Conservation (phyloP, 2,888 invertebrate genomes). For the Nebria brevicollis region DNA sequence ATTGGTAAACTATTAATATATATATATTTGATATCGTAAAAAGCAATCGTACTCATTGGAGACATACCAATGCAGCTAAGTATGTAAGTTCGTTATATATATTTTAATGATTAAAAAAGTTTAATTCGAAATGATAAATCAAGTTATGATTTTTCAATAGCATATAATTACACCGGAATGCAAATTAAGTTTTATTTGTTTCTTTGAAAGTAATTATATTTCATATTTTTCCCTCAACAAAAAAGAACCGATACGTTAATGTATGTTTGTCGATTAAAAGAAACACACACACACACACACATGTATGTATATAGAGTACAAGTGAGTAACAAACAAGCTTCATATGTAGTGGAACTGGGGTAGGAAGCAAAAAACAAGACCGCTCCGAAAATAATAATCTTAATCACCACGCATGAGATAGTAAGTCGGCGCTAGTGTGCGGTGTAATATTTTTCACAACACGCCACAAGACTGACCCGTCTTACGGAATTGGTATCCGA, state of each 20-base stretch:
- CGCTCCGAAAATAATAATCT: constrained; percentile 6
- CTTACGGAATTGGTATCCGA: constrained; percentile 21
- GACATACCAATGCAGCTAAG: background rate
- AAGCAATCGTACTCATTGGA: background rate
- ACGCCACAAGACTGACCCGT: constrained; percentile 8
- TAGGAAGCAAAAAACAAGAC: background rate
- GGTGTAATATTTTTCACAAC: constrained; percentile 26
- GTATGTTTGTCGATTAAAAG: constrained; percentile 16
- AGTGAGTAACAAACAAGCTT: too few relatives aligned
- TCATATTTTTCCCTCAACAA: constrained; percentile 2
- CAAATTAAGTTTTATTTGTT: constrained; percentile 28
- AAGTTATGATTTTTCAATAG: constrained; percentile 21
- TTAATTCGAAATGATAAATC: background rate
- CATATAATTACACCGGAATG: constrained; percentile 21
- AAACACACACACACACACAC: background rate
- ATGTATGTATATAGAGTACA: too few relatives aligned
- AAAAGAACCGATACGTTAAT: background rate
- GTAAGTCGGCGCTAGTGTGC: constrained; percentile 13
- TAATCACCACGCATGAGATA: constrained; percentile 15
- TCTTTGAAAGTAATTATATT: constrained; percentile 7
- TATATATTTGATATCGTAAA: background rate
- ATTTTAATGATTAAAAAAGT: background rate
- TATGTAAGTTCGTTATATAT: background rate
- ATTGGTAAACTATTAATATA: background rate
- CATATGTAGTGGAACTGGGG: background rate